These are phyloP conservation scores for Cryptomyrus ogoouensis DNA, from an alignment of 2,113 vertebrate genomes.

Conservation along the genomic window DNA sequence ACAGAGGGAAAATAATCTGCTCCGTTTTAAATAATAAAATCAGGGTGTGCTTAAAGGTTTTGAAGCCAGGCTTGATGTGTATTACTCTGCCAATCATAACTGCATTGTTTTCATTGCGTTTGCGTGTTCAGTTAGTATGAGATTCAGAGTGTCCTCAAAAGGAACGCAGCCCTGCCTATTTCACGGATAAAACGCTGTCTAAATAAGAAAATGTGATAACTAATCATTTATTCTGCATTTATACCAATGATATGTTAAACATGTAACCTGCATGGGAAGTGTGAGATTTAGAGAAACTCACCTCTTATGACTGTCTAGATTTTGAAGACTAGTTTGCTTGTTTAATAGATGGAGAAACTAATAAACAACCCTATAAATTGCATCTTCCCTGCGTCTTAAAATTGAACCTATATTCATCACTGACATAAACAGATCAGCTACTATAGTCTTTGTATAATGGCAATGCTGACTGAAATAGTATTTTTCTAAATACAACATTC, in stretches of 20 bases:
- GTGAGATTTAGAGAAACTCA: background rate
- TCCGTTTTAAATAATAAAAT: background rate
- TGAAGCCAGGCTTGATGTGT: background rate
- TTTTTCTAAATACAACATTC: background rate
- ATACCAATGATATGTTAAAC: constrained; percentile 2
- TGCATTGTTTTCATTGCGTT: background rate
- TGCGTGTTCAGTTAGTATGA: background rate
- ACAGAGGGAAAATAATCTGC: background rate
- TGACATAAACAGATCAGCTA: background rate
- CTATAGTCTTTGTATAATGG: background rate
- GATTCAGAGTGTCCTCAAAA: background rate
- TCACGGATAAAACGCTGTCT: background rate
- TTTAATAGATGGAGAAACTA: background rate
- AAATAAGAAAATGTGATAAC: background rate
- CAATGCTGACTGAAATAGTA: background rate
- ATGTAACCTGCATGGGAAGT: constrained; percentile 9
- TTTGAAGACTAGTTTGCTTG: background rate
- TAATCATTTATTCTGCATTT: background rate
- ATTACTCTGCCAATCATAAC: background rate
- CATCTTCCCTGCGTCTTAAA: background rate
- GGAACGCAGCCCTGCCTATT: background rate
- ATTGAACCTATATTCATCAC: background rate
- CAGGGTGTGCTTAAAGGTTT: background rate
- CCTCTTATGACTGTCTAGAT: background rate
- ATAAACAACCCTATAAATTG: background rate